A percentile compares a stretch with the other conserved stretches of the same genome.
phyloP scores from a whole-genome alignment of 1,140 invertebrate genomes.

The Drosophila watanabei region DNA sequence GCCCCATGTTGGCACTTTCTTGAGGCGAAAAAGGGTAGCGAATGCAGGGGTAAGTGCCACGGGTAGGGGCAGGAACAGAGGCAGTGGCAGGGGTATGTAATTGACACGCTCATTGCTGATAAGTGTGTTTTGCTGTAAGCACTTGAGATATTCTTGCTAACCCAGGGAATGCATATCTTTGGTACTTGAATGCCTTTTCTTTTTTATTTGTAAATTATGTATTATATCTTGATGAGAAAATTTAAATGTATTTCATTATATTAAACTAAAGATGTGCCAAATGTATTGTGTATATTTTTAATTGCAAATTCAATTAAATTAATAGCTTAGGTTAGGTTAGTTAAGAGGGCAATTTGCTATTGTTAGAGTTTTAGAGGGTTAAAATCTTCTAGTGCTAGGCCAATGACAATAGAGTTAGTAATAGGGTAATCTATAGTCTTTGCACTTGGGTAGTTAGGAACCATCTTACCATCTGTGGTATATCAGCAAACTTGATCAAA shows the following conservation, averaged over 20 bases:
- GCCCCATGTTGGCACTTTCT: constrained; percentile 44
- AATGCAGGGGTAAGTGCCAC: constrained; percentile 12
- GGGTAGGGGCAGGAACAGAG: background rate
- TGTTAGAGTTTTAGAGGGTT: too few species aligned
- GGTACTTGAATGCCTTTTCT: background rate
- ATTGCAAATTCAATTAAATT: background rate
- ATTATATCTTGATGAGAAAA: background rate
- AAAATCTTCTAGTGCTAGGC: too few species aligned
- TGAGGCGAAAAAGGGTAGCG: background rate
- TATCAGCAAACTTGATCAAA: too few species aligned
- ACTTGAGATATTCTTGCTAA: constrained; percentile 55
- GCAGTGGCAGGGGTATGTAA: constrained; percentile 43
- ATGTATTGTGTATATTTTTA: background rate
- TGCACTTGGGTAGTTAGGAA: too few species aligned
- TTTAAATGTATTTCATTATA: background rate
- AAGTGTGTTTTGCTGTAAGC: constrained; percentile 80
- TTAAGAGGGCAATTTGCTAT: background rate
- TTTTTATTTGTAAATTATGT: background rate
- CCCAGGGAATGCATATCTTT: constrained; percentile 25
- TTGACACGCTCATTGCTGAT: constrained; percentile 77
- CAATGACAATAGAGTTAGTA: too few species aligned
- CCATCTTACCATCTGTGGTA: too few species aligned
- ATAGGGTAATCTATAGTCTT: too few species aligned
- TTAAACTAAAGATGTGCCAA: background rate
- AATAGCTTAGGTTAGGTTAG: background rate